phyloP scores from a whole-genome alignment of 92 coral and sea anemone genomes.

The Heteractis magnifica region DNA sequence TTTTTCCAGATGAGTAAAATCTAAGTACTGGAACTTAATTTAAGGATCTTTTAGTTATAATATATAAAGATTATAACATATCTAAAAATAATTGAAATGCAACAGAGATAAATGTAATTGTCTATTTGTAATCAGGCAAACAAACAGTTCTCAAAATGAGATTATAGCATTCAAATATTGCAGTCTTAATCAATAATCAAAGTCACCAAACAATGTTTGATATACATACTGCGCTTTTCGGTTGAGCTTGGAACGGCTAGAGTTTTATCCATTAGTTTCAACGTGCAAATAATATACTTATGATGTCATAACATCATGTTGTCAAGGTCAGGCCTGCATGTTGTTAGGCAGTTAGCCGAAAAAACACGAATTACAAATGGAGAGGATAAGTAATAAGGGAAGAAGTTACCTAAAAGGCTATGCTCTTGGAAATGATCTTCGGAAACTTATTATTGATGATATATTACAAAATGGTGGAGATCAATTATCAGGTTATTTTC shows the following conservation, averaged over 20 bases:
- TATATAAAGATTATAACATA: background rate
- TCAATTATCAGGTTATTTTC: constrained; percentile 38
- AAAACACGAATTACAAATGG: no score
- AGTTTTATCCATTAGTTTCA: no score
- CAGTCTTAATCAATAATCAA: background rate
- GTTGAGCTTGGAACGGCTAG: no score
- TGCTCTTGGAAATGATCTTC: background rate
- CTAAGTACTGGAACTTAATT: background rate
- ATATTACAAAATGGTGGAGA: constrained; percentile 46
- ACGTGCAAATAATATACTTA: no score
- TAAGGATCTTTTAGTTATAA: background rate
- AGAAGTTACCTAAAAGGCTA: background rate
- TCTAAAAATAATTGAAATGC: background rate
- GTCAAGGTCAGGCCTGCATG: no score
- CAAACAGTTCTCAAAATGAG: background rate
- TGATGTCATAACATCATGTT: no score
- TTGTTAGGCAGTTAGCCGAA: no score
- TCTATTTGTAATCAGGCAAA: constrained; percentile 3
- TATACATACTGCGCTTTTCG: background rate
- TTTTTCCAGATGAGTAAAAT: constrained; percentile 1
- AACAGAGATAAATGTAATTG: background rate
- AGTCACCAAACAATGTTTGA: constrained; percentile 3
- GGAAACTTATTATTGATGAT: constrained; percentile 41
- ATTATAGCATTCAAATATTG: constrained; percentile 1
- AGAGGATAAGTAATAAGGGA: background rate